phyloP scores from a whole-genome alignment of 2,797 vertebrate genomes.

The Champsocephalus esox region DNA sequence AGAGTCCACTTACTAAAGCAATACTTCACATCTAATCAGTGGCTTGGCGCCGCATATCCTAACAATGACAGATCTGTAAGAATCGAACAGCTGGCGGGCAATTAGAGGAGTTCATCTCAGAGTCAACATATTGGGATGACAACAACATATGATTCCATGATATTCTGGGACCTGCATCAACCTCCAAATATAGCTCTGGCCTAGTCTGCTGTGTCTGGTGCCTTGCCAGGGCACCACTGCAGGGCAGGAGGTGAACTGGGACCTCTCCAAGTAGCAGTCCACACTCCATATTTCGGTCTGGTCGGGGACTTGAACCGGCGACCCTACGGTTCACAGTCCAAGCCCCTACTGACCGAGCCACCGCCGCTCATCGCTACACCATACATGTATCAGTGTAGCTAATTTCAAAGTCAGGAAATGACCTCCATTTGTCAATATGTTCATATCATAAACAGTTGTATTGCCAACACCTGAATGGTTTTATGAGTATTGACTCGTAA shows the following conservation, averaged over 20 bases:
- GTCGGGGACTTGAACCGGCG: too few species aligned
- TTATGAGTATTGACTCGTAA: neutral
- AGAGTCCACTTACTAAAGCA: slow-evolving; percentile 13
- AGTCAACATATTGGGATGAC: slow-evolving; percentile 17
- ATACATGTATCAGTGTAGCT: neutral
- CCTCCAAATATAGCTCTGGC: slow-evolving; percentile 46
- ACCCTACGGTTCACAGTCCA: too few species aligned
- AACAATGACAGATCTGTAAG: neutral
- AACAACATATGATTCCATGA: slow-evolving; percentile 27
- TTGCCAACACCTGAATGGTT: neutral
- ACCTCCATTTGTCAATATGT: neutral
- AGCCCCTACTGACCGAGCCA: too few species aligned
- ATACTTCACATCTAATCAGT: slow-evolving; percentile 26
- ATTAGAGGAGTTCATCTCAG: neutral
- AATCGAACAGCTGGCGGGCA: slow-evolving; percentile 39
- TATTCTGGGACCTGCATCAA: slow-evolving; percentile 45
- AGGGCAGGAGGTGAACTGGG: too few species aligned
- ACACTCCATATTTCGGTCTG: too few species aligned
- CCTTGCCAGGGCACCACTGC: too few species aligned
- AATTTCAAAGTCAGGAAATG: neutral
- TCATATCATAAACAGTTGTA: neutral
- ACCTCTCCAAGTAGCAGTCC: too few species aligned
- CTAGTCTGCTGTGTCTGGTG: neutral
- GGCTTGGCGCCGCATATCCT: neutral
- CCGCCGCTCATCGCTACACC: neutral